Conservation (phyloP, 1,140 invertebrate species). For the Cydia splendana region DNA sequence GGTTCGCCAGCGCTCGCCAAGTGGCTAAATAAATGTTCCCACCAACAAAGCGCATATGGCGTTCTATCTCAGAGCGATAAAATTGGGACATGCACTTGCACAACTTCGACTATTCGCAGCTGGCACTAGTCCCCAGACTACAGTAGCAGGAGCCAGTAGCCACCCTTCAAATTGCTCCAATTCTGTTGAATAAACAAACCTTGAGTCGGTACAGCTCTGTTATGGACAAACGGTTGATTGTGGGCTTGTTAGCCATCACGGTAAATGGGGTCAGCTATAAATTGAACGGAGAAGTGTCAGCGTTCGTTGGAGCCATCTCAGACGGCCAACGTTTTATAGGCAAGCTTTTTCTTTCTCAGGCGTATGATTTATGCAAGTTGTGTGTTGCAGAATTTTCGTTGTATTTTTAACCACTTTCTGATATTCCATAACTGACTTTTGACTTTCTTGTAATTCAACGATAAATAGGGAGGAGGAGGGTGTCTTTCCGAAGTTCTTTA, state of each 20-base stretch:
- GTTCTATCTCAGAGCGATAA: background rate
- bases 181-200: constrained; percentile 26
- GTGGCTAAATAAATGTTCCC: background rate
- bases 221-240: background rate
- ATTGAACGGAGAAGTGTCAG: background rate
- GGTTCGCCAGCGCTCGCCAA: background rate
- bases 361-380: background rate
- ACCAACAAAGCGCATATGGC: background rate
- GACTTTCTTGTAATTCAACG: too few species aligned
- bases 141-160: background rate
- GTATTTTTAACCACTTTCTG: too few species aligned
- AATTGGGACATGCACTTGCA: constrained; percentile 25
- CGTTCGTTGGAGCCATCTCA: background rate
- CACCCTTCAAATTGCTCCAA: background rate
- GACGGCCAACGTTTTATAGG: background rate
- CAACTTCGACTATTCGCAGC: constrained; percentile 22
- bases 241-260: constrained; percentile 5
- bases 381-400: too few species aligned
- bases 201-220: background rate
- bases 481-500: too few species aligned
- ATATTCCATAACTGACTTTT: too few species aligned
- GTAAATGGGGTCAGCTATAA: constrained; percentile 14
- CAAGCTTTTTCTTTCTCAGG: background rate
- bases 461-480: too few species aligned
- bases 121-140: background rate